These are phyloP conservation scores for Callipepla squamata DNA, from an alignment of 2,113 vertebrate species.

Conservation along the genomic window DNA sequence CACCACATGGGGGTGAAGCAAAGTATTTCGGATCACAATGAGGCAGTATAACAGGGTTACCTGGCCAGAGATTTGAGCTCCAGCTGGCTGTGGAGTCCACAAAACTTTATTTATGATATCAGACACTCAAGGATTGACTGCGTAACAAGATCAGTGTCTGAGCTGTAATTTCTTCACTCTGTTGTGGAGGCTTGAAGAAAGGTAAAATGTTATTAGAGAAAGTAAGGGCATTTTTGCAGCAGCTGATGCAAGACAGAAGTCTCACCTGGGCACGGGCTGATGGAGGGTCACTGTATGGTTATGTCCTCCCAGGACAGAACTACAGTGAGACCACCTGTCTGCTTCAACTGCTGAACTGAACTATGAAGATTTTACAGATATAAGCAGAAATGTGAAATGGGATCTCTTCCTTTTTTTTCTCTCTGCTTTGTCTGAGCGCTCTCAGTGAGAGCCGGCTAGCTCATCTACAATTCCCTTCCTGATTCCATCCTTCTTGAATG, in stretches of 20 bases:
- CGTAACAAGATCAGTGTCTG: not conserved
- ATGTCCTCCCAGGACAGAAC: not conserved
- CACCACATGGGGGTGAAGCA: not conserved
- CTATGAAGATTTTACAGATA: not conserved
- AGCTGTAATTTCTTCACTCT: conserved; percentile 6
- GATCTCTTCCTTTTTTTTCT: not conserved
- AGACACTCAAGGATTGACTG: not conserved
- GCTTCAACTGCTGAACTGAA: not conserved
- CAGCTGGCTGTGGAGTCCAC: not conserved
- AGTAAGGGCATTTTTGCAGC: not conserved
- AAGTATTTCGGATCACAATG: not conserved
- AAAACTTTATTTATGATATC: not conserved
- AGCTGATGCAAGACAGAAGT: not conserved
- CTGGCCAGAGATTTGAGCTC: not conserved
- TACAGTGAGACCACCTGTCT: not conserved
- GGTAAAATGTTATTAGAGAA: not conserved
- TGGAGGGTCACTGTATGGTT: not conserved
- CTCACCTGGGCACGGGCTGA: not conserved
- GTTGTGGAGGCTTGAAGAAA: not conserved
- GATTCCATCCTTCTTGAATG: not conserved
- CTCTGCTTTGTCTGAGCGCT: not conserved
- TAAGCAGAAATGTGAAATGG: not conserved
- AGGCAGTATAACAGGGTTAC: not conserved
- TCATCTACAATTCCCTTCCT: not conserved
- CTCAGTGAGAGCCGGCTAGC: not conserved